Evolutionary conservation across 1,140 invertebrate species (phyloP).

Genomic region (Bemisia tabaci): DNA sequence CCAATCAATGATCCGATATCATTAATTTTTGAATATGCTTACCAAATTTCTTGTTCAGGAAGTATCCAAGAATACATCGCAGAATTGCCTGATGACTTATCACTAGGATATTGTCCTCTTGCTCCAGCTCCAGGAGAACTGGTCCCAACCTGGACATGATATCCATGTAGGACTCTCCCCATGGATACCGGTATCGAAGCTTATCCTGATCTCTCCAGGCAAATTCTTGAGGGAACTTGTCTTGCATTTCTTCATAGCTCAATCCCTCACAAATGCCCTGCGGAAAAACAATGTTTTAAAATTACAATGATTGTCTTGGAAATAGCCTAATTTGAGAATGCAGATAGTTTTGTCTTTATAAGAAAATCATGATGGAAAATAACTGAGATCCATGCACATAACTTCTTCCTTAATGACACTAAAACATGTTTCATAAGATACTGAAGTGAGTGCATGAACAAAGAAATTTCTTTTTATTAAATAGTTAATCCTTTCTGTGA

Average conservation of each 20-base stretch:
- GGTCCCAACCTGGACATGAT: slow-evolving; percentile 71
- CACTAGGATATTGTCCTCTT: slow-evolving; percentile 71
- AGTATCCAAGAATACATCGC: slow-evolving; percentile 82
- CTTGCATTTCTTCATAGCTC: slow-evolving; percentile 87
- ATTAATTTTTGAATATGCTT: no score
- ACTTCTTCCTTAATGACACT: no score
- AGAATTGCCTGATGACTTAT: slow-evolving; percentile 84
- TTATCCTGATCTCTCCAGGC: slow-evolving; percentile 83
- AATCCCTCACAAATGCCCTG: slow-evolving; percentile 85
- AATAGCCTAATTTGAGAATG: no score
- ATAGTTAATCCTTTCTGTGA: no score
- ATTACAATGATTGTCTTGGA: neutral
- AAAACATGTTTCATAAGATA: no score
- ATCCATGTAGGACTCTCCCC: slow-evolving; percentile 81
- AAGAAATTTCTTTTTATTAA: no score
- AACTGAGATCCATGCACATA: no score
- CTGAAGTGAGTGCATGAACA: no score
- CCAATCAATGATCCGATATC: no score
- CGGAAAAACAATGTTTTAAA: slow-evolving; percentile 21
- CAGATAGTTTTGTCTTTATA: no score
- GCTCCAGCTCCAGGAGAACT: slow-evolving; percentile 63
- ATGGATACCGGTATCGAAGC: slow-evolving; percentile 80
- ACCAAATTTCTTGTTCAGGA: slow-evolving; percentile 67
- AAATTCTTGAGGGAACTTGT: slow-evolving; percentile 78
- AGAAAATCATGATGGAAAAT: no score